Conservation (phyloP, 2,113 vertebrate genomes). For the Pungitius pungitius region DNA sequence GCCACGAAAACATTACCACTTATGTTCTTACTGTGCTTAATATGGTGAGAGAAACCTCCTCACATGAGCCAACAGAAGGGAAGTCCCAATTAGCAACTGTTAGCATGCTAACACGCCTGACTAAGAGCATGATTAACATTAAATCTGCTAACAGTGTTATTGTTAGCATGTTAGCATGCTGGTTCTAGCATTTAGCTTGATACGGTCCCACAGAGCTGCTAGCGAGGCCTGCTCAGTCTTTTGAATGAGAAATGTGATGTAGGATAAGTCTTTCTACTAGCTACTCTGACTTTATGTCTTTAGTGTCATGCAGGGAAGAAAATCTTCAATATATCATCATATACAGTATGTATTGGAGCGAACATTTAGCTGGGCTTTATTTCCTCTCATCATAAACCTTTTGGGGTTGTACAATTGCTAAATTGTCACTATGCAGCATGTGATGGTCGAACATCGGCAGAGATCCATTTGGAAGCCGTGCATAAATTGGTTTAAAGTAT, state of each 20-base stretch:
- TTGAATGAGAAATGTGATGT: background rate
- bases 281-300: background rate
- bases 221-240: background rate
- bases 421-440: background rate
- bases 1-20: conserved; percentile 88
- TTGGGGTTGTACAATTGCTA: conserved; percentile 4
- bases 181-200: background rate
- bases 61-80: background rate
- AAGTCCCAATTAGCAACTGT: background rate
- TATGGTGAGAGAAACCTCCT: conserved; percentile 80
- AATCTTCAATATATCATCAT: background rate
- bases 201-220: background rate
- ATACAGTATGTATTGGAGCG: background rate
- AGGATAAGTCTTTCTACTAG: background rate
- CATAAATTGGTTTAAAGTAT: conserved; percentile 17
- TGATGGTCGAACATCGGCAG: conserved; percentile 8
- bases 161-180: background rate
- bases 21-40: conserved; percentile 91
- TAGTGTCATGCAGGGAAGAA: background rate
- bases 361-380: background rate
- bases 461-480: conserved; percentile 20
- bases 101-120: background rate
- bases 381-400: background rate
- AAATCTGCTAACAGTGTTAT: background rate
- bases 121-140: background rate